Percentiles rank a stretch among this genome's conserved stretches.
phyloP scores from a whole-genome alignment of 2,113 vertebrate species.

The Periophthalmus modestus region DNA sequence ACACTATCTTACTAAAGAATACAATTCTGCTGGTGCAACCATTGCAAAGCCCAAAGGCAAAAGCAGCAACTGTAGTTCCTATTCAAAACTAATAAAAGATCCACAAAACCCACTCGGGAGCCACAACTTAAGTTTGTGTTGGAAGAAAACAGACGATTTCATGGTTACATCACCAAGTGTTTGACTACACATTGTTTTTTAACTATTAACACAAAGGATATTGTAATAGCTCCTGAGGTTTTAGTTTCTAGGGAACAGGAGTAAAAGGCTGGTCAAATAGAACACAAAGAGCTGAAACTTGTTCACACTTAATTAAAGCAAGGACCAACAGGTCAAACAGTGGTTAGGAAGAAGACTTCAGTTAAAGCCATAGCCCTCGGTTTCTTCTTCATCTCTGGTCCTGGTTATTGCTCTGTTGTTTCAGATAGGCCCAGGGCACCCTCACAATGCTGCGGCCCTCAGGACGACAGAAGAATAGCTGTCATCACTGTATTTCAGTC shows the following conservation, averaged over 20 bases:
- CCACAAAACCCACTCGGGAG: slow-evolving; percentile 61
- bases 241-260: slow-evolving; percentile 10
- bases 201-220: slow-evolving; percentile 19
- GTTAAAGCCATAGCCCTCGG: slow-evolving; percentile 41
- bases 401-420: slow-evolving; percentile 59
- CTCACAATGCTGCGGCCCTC: slow-evolving; percentile 53
- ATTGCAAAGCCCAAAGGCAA: slow-evolving; percentile 67
- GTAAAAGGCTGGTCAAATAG: slow-evolving; percentile 35
- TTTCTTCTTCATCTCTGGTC: slow-evolving; percentile 39
- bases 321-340: slow-evolving; percentile 48
- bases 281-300: slow-evolving; percentile 40
- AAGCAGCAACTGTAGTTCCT: slow-evolving; percentile 48
- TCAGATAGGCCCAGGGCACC: slow-evolving; percentile 31
- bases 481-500: slow-evolving; percentile 64
- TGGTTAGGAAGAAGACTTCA: slow-evolving; percentile 34
- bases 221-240: slow-evolving; percentile 33
- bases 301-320: slow-evolving; percentile 53
- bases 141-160: slow-evolving; percentile 36
- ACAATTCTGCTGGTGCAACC: slow-evolving; percentile 68
- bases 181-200: slow-evolving; percentile 26
- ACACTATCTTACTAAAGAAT: slow-evolving; percentile 65
- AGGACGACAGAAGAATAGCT: slow-evolving; percentile 50
- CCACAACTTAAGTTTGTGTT: slow-evolving; percentile 50
- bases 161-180: slow-evolving; percentile 24
- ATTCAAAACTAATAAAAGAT: slow-evolving; percentile 68